Evolutionary conservation across 2,113 vertebrate genomes (phyloP).

Genomic region (Bufo bufo): DNA sequence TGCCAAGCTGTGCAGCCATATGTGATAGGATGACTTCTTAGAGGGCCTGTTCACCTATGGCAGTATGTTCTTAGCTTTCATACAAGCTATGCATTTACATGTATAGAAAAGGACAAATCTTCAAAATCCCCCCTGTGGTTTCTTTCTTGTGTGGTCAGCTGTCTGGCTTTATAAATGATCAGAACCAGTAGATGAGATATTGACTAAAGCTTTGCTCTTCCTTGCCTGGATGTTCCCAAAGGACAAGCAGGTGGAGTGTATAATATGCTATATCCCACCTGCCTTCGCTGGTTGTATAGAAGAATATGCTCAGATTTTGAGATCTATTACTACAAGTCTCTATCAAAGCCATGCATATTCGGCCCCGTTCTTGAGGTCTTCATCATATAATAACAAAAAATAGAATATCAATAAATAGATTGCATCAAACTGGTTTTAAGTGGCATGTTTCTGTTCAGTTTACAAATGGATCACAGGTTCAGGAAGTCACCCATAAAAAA

Average conservation of each 20-base stretch:
- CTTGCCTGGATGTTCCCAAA: constrained; percentile 12
- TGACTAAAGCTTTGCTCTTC: constrained; percentile 36
- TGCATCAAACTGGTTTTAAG: background rate
- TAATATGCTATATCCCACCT: constrained; percentile 15
- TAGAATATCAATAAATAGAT: background rate
- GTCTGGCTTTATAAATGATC: constrained; percentile 48
- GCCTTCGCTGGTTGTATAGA: background rate
- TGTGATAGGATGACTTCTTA: too few species aligned
- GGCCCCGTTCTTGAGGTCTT: background rate
- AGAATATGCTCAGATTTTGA: background rate
- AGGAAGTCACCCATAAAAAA: background rate
- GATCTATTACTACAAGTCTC: background rate
- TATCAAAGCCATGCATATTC: background rate
- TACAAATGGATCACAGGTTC: background rate
- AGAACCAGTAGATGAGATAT: constrained; percentile 36
- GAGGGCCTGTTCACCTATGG: too few species aligned
- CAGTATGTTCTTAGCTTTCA: background rate
- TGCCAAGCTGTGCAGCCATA: too few species aligned
- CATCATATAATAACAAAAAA: background rate
- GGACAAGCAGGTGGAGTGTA: constrained; percentile 49
- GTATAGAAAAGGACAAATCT: constrained; percentile 11
- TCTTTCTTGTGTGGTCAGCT: constrained; percentile 54
- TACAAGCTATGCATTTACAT: constrained; percentile 3
- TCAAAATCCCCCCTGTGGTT: constrained; percentile 30
- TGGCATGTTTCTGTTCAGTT: background rate